Evolutionary conservation across 2,888 invertebrate genomes (phyloP), one percentile per base, ranked within the genome.

Genomic region (Stenolophus ochropezus): DNA sequence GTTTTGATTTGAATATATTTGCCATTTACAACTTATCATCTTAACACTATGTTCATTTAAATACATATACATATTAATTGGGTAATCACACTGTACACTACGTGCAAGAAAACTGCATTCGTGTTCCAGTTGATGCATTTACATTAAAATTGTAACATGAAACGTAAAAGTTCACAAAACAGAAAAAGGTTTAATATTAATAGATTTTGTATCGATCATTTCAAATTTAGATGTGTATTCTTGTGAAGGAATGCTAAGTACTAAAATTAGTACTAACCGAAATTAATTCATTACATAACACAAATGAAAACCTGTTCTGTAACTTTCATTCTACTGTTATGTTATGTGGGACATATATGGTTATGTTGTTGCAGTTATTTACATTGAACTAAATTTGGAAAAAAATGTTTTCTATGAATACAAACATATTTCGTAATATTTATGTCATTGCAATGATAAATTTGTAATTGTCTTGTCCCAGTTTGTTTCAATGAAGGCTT

Each of bases 101-200:
- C 33, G 11, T 42, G 33, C 33, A 42, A 42, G 33, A 42, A 42
- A 42, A 42, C 11, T 42, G 33, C 33, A 42, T 42, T 42, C 33
- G 33, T 42, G 33, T 42, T 42, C 33, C 6, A 6, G 2, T 42
- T 6, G 8, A 33, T 5, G 33, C 4, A 42, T 42, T 42, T 11
- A 42, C 11, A 42, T 42, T 42, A 42, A 42, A 42, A 42, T 42
- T 11, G 33, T 42, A 42, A 42, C 33, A 42, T 42, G 51, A 18
- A 53, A 53, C 51, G 51, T 18, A 18, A 53, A 18, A 53, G 51
- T 53, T 53, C 51, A 53, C 51, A 53, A 53, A 53, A 53, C 16
- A 16, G 16, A 4, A 53, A 53, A 53, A 18, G 20, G 5, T 16
- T 1, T 42, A 8, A n/a, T n/a, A n/a, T n/a, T n/a, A 42, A 42